Conservation (phyloP, 2,113 vertebrate species). For the Ctenomys sociabilis region DNA sequence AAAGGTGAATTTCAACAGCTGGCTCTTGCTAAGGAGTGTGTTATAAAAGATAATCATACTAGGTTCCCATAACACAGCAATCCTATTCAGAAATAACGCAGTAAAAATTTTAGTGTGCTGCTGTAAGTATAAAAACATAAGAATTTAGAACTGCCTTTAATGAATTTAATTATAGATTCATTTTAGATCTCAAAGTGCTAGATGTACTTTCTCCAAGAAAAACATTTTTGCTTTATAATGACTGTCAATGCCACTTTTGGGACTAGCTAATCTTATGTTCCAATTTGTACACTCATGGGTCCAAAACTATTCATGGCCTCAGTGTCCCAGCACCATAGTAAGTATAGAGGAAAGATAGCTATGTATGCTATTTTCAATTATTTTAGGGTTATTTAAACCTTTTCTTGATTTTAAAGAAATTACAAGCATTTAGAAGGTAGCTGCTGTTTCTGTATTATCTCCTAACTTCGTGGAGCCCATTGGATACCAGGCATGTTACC, state of each 20-base stretch:
- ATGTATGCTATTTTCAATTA: neutral
- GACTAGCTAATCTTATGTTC: neutral
- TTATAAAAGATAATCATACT: constrained; percentile 86
- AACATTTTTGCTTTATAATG: neutral
- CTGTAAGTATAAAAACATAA: neutral
- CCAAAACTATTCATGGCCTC: neutral
- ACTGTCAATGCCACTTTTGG: neutral
- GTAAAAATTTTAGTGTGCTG: neutral
- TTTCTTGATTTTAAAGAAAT: constrained; percentile 30
- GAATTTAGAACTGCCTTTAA: neutral
- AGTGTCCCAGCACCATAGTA: neutral
- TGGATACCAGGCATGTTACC: neutral
- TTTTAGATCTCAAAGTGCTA: neutral
- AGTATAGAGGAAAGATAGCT: neutral
- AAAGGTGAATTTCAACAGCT: constrained; percentile 78
- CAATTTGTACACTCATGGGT: neutral
- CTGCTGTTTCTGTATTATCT: neutral
- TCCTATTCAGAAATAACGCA: constrained; percentile 11
- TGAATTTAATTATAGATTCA: neutral
- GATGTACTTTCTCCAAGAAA: neutral
- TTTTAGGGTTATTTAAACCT: neutral
- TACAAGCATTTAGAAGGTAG: neutral
- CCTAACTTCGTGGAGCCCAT: neutral
- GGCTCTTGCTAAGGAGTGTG: constrained; percentile 79
- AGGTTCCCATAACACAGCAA: constrained; percentile 67